A percentile compares a stretch with the other conserved stretches of the same genome.
Conservation (phyloP, 2,113 vertebrate genomes). For the Romanogobio albipinnatus region DNA sequence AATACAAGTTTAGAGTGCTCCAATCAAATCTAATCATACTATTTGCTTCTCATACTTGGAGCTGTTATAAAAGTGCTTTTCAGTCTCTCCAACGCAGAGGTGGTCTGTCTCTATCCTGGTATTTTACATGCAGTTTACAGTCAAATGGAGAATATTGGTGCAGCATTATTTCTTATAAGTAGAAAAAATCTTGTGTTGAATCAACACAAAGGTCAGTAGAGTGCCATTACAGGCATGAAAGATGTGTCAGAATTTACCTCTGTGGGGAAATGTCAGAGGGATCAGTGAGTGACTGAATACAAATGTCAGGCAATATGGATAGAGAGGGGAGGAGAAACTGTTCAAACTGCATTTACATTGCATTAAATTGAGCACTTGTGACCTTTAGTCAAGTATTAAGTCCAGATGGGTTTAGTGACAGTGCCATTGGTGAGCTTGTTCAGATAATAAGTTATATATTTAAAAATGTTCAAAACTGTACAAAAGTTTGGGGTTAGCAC, state of each 20-base stretch:
- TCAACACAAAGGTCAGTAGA: not conserved
- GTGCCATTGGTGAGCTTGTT: no score
- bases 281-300: constrained; percentile 14
- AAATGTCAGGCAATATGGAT: constrained; percentile 40
- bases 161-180: constrained; percentile 37
- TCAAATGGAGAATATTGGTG: not conserved
- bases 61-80: not conserved
- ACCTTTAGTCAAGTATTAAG: no score
- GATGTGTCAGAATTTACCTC: constrained; percentile 12
- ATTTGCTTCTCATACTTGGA: not conserved
- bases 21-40: constrained; percentile 34
- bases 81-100: not conserved
- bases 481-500: not conserved
- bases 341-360: not conserved
- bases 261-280: constrained; percentile 27
- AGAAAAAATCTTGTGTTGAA: not conserved
- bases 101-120: not conserved
- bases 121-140: not conserved
- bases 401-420: no score
- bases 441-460: no score
- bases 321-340: not conserved
- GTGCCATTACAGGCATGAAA: not conserved
- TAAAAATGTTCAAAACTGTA: not conserved
- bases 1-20: constrained; percentile 21
- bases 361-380: not conserved